phyloP scores from a whole-genome alignment of 2,888 invertebrate genomes.

The Perizoma affinitatum region DNA sequence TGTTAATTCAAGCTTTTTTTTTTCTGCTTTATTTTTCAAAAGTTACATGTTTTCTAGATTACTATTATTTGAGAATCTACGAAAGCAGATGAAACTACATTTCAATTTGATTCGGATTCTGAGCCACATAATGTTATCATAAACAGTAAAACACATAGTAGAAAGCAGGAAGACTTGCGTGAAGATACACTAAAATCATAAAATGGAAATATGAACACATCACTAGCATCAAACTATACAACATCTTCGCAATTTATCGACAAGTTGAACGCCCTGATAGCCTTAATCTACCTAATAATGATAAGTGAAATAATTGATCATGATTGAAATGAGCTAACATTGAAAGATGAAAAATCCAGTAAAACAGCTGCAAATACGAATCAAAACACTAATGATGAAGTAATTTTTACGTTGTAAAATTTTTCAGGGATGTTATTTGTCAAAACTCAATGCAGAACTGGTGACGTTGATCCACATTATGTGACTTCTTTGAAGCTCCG shows the following conservation, averaged over 20 bases:
- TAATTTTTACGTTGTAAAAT: slow-evolving; percentile 9
- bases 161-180: slow-evolving; percentile 35
- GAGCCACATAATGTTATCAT: slow-evolving; percentile 14
- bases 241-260: slow-evolving; percentile 28
- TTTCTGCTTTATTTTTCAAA: slow-evolving; percentile 19
- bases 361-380: slow-evolving; percentile 5
- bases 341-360: background rate
- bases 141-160: slow-evolving; percentile 40
- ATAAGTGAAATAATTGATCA: slow-evolving; percentile 11
- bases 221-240: slow-evolving; percentile 33
- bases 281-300: slow-evolving; percentile 28
- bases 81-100: background rate
- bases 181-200: slow-evolving; percentile 38
- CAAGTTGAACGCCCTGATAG: slow-evolving; percentile 27
- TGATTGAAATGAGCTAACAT: slow-evolving; percentile 6
- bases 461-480: slow-evolving; percentile 25
- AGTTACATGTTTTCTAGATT: slow-evolving; percentile 14
- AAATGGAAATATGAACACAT: slow-evolving; percentile 38
- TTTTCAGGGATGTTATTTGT: slow-evolving; percentile 8
- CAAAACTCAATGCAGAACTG: slow-evolving; percentile 15
- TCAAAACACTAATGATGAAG: slow-evolving; percentile 11
- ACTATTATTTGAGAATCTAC: background rate
- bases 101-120: background rate
- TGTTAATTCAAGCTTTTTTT: too few relatives aligned
- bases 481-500: slow-evolving; percentile 31